These are phyloP conservation scores for Natrix natrix DNA, from an alignment of 2,797 vertebrate species.

Conservation along the genomic window DNA sequence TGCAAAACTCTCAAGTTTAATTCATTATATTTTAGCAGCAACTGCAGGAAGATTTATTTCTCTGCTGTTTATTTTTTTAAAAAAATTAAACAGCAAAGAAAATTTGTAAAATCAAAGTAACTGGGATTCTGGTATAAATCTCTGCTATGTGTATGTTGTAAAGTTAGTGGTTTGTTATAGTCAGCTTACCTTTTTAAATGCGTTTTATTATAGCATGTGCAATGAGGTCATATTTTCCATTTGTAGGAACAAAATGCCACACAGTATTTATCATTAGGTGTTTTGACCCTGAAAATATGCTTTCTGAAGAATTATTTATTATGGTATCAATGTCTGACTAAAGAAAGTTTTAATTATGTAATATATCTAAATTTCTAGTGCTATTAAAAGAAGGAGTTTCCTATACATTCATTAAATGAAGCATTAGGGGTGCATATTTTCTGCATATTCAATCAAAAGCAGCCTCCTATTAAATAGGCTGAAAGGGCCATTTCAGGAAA, in stretches of 20 bases:
- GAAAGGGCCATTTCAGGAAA: not conserved
- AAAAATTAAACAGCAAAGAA: conserved; percentile 16
- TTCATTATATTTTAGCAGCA: conserved; percentile 44
- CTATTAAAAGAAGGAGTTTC: not conserved
- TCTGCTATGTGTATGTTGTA: not conserved
- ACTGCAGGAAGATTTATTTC: conserved; percentile 38
- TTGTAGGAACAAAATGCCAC: conserved; percentile 10
- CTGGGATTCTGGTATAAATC: conserved; percentile 9
- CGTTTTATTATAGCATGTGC: not conserved
- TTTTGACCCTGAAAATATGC: not conserved
- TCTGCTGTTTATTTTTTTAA: conserved; percentile 11
- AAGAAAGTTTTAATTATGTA: not conserved
- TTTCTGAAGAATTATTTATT: conserved; percentile 13
- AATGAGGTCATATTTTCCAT: conserved; percentile 18
- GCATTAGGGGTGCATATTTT: not conserved
- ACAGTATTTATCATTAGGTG: conserved; percentile 3
- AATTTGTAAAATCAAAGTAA: conserved; percentile 25
- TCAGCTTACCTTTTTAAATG: not conserved
- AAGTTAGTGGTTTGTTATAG: conserved; percentile 12
- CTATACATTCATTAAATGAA: not conserved
- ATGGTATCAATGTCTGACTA: not conserved
- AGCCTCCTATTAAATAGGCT: not conserved
- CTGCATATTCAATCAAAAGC: not conserved
- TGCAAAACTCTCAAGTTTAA: not conserved
- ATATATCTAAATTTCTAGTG: not conserved